Percentiles rank a stretch among this genome's conserved stretches.
Conservation (phyloP, 2,888 invertebrate species). For the Diaphora mendica region DNA sequence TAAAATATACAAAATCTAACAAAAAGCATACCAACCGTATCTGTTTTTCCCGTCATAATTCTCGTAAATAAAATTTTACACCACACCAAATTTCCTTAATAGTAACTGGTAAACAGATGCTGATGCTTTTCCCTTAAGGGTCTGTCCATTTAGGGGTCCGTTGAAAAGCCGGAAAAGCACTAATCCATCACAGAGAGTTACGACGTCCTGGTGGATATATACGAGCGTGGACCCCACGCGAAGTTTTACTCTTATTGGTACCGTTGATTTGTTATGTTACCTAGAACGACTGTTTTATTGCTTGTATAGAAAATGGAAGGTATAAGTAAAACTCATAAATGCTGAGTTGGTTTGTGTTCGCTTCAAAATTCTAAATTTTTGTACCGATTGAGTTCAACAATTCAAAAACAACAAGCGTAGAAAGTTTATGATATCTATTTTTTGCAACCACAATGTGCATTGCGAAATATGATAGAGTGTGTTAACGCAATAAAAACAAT, state of each 20-base stretch:
- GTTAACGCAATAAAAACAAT: too few relatives aligned
- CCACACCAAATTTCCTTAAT: constrained; percentile 43
- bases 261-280: constrained; percentile 27
- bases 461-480: too few relatives aligned
- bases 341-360: too few relatives aligned
- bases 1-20: background rate
- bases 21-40: background rate
- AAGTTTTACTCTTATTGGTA: constrained; percentile 45
- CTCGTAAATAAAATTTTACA: constrained; percentile 43
- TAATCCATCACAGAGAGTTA: constrained; percentile 51
- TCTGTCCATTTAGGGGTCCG: constrained; percentile 70
- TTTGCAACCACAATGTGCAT: too few relatives aligned
- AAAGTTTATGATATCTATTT: too few relatives aligned
- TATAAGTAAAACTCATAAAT: too few relatives aligned
- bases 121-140: constrained; percentile 51
- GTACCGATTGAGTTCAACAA: too few relatives aligned
- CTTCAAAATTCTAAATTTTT: too few relatives aligned
- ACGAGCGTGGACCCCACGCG: constrained; percentile 58
- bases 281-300: background rate
- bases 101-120: constrained; percentile 53
- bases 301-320: too few relatives aligned
- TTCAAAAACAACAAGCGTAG: too few relatives aligned
- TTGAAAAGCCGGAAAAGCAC: constrained; percentile 73
- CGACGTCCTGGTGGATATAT: constrained; percentile 65
- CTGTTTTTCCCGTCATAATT: constrained; percentile 1